phyloP scores from a whole-genome alignment of 2,797 vertebrate species.

The Carcharodon carcharias region DNA sequence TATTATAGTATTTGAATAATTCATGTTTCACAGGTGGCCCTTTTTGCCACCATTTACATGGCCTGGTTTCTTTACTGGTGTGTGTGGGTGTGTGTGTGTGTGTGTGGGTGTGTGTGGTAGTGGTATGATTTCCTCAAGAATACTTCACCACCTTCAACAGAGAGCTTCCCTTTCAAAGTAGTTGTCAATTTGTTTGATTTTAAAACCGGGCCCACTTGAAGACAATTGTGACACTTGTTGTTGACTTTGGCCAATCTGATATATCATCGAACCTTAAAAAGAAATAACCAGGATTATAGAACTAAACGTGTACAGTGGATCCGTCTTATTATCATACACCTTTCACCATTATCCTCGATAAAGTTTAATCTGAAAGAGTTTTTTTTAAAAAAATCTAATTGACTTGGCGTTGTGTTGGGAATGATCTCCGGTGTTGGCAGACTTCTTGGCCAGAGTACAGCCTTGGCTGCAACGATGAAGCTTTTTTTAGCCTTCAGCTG shows the following conservation, averaged over 20 bases:
- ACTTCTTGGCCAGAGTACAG: background rate
- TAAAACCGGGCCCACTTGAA: background rate
- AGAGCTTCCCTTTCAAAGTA: background rate
- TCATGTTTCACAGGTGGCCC: background rate
- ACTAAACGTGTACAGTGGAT: background rate
- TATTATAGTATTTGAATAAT: slow-evolving; percentile 32
- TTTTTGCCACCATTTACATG: background rate
- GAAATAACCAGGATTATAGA: background rate
- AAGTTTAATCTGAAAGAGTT: background rate
- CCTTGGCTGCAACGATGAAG: background rate
- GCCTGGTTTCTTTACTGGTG: background rate
- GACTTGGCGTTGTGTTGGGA: background rate
- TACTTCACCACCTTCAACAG: background rate
- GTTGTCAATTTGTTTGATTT: background rate
- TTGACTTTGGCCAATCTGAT: slow-evolving; percentile 34
- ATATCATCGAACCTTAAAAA: background rate
- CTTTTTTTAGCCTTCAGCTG: background rate
- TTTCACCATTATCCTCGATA: background rate
- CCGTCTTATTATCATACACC: too few relatives aligned
- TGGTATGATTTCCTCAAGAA: background rate
- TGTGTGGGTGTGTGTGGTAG: background rate
- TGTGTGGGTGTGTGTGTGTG: too few relatives aligned
- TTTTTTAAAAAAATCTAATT: background rate
- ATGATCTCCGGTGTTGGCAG: background rate
- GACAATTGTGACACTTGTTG: too few relatives aligned